These are phyloP conservation scores for Syngnathus floridae DNA, from an alignment of 2,113 vertebrate genomes.

Conservation along the genomic window DNA sequence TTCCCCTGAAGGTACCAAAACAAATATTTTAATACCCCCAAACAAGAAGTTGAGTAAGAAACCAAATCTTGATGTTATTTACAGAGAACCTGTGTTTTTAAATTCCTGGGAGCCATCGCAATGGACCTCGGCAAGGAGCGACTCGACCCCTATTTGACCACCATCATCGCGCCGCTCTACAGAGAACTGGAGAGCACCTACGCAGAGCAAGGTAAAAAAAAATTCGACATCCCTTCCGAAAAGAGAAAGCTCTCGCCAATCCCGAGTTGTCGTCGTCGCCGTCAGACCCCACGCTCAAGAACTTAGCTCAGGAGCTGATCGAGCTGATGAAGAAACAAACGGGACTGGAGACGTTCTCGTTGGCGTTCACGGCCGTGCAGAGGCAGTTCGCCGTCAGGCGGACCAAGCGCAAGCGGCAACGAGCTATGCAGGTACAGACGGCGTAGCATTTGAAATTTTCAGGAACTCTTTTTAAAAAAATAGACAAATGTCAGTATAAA, in stretches of 20 bases:
- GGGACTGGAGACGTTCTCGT: conserved; percentile 83
- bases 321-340: conserved; percentile 88
- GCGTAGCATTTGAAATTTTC: too few relatives aligned
- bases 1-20: conserved; percentile 78
- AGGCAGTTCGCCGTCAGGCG: conserved; percentile 81
- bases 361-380: conserved; percentile 86
- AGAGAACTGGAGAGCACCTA: conserved; percentile 96
- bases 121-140: conserved; percentile 84
- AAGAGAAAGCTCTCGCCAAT: too few relatives aligned
- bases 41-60: too few relatives aligned
- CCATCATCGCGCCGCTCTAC: conserved; percentile 82
- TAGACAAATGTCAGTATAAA: too few relatives aligned
- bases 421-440: conserved; percentile 82
- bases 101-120: conserved; percentile 89
- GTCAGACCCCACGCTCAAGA: conserved; percentile 87
- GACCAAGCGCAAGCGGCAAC: conserved; percentile 78
- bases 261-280: background rate
- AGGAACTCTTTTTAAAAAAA: too few relatives aligned
- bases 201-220: conserved; percentile 81
- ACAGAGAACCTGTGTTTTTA: conserved; percentile 92
- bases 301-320: conserved; percentile 91
- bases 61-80: conserved; percentile 19
- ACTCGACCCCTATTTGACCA: conserved; percentile 79
- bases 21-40: too few relatives aligned
- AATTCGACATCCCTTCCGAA: too few relatives aligned